A percentile compares a stretch with the other conserved stretches of the same genome.
Conservation (phyloP, 2,797 vertebrate species). For the Mus minutoides region DNA sequence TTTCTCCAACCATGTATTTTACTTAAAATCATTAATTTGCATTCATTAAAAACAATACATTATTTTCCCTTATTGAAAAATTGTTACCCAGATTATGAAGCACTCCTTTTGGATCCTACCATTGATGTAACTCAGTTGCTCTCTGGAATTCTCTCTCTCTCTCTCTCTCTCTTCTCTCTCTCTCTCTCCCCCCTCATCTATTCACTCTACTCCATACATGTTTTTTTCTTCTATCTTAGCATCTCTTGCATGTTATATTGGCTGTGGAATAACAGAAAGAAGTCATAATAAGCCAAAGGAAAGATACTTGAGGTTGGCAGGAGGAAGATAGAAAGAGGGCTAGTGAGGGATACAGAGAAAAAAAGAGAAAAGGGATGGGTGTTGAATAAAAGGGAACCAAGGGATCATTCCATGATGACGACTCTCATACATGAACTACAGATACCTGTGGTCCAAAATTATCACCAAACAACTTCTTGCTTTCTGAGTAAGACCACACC, state of each 20-base stretch:
- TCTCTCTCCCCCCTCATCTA: neutral
- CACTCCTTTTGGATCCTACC: neutral
- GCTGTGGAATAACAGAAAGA: neutral
- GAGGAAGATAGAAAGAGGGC: neutral
- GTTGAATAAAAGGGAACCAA: neutral
- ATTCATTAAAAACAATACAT: neutral
- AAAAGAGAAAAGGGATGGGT: neutral
- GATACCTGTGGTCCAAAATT: neutral
- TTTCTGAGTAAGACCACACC: slow-evolving; percentile 27
- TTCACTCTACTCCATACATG: neutral
- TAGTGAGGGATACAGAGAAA: no score
- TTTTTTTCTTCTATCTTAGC: neutral
- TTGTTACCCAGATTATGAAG: neutral
- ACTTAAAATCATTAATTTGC: neutral
- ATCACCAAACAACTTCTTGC: neutral
- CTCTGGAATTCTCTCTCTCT: neutral
- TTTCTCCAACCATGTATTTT: neutral
- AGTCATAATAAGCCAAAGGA: neutral
- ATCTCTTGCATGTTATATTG: slow-evolving; percentile 18
- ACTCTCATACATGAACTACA: neutral
- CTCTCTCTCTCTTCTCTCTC: neutral
- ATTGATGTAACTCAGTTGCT: neutral
- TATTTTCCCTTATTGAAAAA: neutral
- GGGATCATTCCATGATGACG: neutral
- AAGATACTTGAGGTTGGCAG: neutral